Base-by-base conservation (phyloP, 2,113 vertebrate species). In the Sebastes schlegelii region DNA sequence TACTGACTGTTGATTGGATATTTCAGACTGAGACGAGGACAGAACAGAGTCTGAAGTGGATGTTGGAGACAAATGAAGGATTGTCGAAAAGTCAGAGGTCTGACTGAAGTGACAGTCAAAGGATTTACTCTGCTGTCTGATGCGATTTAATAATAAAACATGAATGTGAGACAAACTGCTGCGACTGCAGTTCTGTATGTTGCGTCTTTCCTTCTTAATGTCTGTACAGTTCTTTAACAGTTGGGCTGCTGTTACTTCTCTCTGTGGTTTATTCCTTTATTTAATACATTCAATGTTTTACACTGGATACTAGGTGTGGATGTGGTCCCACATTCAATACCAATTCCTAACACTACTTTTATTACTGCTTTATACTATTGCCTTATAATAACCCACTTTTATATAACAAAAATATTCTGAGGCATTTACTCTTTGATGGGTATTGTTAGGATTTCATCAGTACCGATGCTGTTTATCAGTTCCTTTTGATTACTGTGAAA, bases 81-180 rank as follows among this genome's bases (percentile, higher is more conserved):
- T 60, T 46, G 51, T 10, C 55, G 43, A 48, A n/a, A 66, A 66
- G 12, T 48, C 13, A 14, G 12, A 23, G 1, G 43, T 77, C 17
- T 51, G 64, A 63, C 26, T 51, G 80, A 64, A 34, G 40, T 52
- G 48, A 74, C 14, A 10, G 4, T 55, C 16, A 7, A 54, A 51
- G 51, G n/a, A 16, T 75, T 83, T 57, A 16, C 64, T 79, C 40
- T 76, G 21, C 57, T 46, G 62, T 62, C 69, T 62, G 51, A 61
- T 55, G 60, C 2, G 3, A 74, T 78, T 78, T 55, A 52, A 76
- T 21, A 58, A 73, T 88, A 71, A 89, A 80, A 74, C 48, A 57
- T 21, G 8, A 84, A 60, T 11, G 66, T 83, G 54, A 82, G 64
- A 52, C 4, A 58, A 19, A 12, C 43, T n/a, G 49, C 42, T 75